Conservation (phyloP, 1,140 invertebrate genomes). For the Agrilus planipennis region DNA sequence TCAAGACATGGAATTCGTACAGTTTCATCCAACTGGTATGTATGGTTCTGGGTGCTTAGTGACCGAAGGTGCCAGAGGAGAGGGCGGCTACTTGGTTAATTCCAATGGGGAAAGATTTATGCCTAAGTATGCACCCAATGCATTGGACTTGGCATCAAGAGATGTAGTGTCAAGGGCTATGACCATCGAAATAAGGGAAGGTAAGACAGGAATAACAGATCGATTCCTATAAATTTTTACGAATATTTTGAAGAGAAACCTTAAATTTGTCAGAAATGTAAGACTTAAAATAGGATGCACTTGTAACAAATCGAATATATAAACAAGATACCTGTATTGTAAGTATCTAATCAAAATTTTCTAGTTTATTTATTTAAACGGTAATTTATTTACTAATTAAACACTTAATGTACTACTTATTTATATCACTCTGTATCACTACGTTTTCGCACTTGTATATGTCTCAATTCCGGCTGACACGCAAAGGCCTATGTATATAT, state of each 20-base stretch:
- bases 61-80: conserved; percentile 68
- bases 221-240: conserved; percentile 34
- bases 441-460: too few species aligned
- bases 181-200: conserved; percentile 76
- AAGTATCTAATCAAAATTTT: too few species aligned
- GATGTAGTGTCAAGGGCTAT: conserved; percentile 76
- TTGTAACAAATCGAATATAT: too few species aligned
- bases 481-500: too few species aligned
- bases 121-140: conserved; percentile 75
- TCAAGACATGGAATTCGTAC: conserved; percentile 75
- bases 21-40: conserved; percentile 80
- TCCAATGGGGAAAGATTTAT: conserved; percentile 75
- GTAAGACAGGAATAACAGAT: conserved; percentile 9
- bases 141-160: conserved; percentile 75
- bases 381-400: too few species aligned
- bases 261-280: neutral
- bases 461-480: too few species aligned
- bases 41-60: conserved; percentile 79
- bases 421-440: too few species aligned
- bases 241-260: conserved; percentile 3
- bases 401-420: too few species aligned
- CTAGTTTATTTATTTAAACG: too few species aligned
- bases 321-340: too few species aligned
- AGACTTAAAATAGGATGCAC: too few species aligned
- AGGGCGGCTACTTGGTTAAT: conserved; percentile 74